Evolutionary conservation across 1,140 invertebrate genomes (phyloP).

Genomic region (Thaumetopoea pityocampa): DNA sequence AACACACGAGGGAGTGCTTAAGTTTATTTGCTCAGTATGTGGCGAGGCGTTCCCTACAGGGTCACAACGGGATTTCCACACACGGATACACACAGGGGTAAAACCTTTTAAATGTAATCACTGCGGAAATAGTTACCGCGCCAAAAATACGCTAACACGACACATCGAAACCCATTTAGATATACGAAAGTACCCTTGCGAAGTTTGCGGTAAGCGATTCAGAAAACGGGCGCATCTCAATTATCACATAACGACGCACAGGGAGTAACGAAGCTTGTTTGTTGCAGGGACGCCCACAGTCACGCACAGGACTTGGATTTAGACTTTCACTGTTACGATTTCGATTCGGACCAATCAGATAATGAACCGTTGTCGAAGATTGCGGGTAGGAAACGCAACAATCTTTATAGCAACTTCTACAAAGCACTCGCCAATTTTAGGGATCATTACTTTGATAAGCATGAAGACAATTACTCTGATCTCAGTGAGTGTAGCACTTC

Average conservation of each 20-base stretch:
- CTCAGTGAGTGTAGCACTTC: constrained; percentile 37
- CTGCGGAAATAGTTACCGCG: constrained; percentile 67
- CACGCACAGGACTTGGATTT: neutral
- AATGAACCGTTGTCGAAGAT: constrained; percentile 40
- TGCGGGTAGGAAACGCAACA: constrained; percentile 21
- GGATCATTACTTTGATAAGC: constrained; percentile 40
- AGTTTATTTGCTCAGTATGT: constrained; percentile 40
- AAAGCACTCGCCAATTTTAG: constrained; percentile 45
- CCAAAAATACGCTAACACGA: constrained; percentile 41
- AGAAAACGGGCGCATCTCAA: constrained; percentile 48
- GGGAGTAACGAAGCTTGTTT: constrained; percentile 35
- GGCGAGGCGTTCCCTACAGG: constrained; percentile 51
- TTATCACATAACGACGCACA: constrained; percentile 46
- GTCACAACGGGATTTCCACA: constrained; percentile 46
- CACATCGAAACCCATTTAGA: constrained; percentile 53
- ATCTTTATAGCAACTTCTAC: constrained; percentile 43
- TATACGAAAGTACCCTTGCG: constrained; percentile 70
- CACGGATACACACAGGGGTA: constrained; percentile 66
- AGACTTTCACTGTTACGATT: too few species aligned
- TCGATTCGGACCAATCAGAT: constrained; percentile 26
- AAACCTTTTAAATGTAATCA: constrained; percentile 75
- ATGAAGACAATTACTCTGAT: constrained; percentile 29
- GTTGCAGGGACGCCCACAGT: constrained; percentile 41
- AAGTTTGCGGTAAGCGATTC: constrained; percentile 70
- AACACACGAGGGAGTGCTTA: constrained; percentile 40